Evolutionary conservation across 2,888 invertebrate genomes (phyloP).

Genomic region (Steinernema hermaphroditum): DNA sequence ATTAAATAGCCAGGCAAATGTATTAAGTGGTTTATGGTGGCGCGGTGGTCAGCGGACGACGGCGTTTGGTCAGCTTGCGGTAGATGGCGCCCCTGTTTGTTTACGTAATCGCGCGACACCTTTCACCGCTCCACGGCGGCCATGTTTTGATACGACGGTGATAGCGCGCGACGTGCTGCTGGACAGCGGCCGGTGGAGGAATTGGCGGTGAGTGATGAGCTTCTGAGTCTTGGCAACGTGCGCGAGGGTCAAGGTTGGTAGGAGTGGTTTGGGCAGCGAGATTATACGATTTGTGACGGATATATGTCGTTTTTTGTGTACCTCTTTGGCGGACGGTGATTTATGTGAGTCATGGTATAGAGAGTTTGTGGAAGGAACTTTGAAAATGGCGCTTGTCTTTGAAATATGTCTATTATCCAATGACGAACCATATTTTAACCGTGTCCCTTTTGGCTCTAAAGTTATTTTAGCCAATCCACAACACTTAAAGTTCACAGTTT

Average conservation of each 20-base stretch:
- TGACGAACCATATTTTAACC: too few species aligned
- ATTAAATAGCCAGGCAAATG: not conserved
- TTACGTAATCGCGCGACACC: conserved; percentile 15
- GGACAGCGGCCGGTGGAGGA: not conserved
- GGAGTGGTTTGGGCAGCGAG: too few species aligned
- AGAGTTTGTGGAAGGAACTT: too few species aligned
- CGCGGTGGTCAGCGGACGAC: not conserved
- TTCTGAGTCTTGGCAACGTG: not conserved
- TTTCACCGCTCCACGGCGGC: not conserved
- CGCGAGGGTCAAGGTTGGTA: conserved; percentile 21
- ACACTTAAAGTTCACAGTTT: too few species aligned
- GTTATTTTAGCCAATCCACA: too few species aligned
- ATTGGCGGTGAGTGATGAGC: not conserved
- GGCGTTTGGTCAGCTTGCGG: conserved; percentile 16
- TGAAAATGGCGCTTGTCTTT: too few species aligned
- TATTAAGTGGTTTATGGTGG: not conserved
- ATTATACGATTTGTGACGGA: conserved; percentile 17
- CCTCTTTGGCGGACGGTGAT: too few species aligned
- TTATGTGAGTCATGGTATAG: too few species aligned
- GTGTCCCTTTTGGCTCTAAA: too few species aligned
- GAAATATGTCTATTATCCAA: too few species aligned
- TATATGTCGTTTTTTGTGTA: not conserved
- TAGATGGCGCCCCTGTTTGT: not conserved
- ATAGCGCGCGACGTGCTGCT: too few species aligned
- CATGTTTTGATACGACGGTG: not conserved